These are phyloP conservation scores for Agrypnia vestita DNA, from an alignment of 1,140 invertebrate genomes.

Conservation along the genomic window DNA sequence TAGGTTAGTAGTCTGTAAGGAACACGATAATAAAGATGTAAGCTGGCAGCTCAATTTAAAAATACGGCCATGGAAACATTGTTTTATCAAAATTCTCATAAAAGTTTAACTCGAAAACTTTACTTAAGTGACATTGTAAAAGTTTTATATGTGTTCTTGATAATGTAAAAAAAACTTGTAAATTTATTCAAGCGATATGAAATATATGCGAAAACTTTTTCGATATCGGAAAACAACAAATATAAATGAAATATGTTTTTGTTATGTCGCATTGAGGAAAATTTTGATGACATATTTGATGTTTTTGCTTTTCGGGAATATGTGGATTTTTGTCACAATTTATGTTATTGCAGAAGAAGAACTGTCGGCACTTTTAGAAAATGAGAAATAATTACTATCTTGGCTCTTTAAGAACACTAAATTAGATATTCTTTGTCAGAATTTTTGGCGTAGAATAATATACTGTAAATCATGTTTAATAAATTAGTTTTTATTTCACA, in stretches of 20 bases:
- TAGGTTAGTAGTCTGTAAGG: too few species aligned
- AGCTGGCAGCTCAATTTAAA: too few species aligned
- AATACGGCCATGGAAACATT: not conserved
- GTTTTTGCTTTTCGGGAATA: not conserved
- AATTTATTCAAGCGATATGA: slow-evolving; percentile 27
- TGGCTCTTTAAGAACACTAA: too few species aligned
- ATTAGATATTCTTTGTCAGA: too few species aligned
- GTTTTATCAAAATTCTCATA: slow-evolving; percentile 25
- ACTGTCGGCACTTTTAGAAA: not conserved
- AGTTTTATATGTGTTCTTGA: slow-evolving; percentile 42
- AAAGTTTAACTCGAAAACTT: slow-evolving; percentile 25
- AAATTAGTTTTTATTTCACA: too few species aligned
- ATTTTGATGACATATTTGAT: slow-evolving; percentile 14
- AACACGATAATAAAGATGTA: too few species aligned
- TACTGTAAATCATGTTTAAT: too few species aligned
- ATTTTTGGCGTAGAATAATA: too few species aligned
- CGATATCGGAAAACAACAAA: slow-evolving; percentile 36
- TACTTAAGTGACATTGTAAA: slow-evolving; percentile 16
- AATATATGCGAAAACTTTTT: slow-evolving; percentile 27
- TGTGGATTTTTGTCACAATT: not conserved
- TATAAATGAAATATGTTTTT: slow-evolving; percentile 39
- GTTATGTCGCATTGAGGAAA: slow-evolving; percentile 18
- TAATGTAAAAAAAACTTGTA: slow-evolving; percentile 37
- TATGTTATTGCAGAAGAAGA: not conserved
- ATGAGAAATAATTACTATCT: not conserved